Base-by-base conservation (phyloP, 2,888 invertebrate genomes). In the Erannis defoliaria region DNA sequence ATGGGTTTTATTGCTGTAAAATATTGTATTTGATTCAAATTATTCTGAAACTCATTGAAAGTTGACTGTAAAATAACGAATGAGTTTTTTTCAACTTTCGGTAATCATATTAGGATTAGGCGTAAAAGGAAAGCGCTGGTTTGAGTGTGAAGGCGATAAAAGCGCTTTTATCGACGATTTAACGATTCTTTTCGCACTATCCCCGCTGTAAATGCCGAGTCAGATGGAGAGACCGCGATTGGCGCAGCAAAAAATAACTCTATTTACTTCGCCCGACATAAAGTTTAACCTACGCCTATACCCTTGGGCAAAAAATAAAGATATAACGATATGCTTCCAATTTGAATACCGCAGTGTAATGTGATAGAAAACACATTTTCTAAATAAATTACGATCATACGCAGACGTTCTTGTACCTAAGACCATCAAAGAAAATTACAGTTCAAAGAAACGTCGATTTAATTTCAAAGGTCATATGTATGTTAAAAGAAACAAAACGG, bases 131-230 rank as follows among this genome's bases (percentile, higher is more conserved):
- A 85, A 82, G 78, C 81, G 78, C 80, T 81, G 76, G 80, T 78
- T 78, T 76, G 79, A 85, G 80, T 82, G 79, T 84, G 81, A 81
- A 84, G 71, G 77, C 76, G 80, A 85, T 84, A 83, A 83, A 84
- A 84, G 74, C 76, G 69, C 72, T 85, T 90, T 90, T 89, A 90
- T 90, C 80, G 85, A 73, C 73, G 68, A 81, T 86, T 90, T 90
- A 90, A 90, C 80, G 85, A 82, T 82, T 84, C 80, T 78, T 84
- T 85, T 84, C 80, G 76, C 82, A 85, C 87, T 86, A 88, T 88
- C 81, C 85, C 75, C 61, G 81, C 85, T 80, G 86, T 89, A 90
- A 90, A 89, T 78, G 86, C 76, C 79, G 84, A 90, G 87, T 88
- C 85, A 84, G 84, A 88, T 84, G 84, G 82, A 86, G 85, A 82